A percentile compares a stretch with the other conserved stretches of the same genome.
phyloP scores from a whole-genome alignment of 2,888 invertebrate genomes.

The Diachrysia chrysitis region DNA sequence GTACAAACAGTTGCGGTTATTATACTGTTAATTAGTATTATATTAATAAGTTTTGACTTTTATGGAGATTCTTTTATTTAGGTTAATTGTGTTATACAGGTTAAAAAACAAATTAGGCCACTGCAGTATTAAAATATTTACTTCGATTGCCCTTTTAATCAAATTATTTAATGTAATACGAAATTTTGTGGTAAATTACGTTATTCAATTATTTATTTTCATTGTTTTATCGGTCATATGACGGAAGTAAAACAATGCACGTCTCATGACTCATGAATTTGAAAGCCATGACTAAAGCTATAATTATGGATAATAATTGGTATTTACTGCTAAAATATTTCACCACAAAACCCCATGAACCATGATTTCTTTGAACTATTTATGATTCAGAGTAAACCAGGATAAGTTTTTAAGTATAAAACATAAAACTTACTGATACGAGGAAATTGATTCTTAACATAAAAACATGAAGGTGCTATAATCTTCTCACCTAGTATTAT shows the following conservation, averaged over 20 bases:
- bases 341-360: conserved; percentile 8
- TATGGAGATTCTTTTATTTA: conserved; percentile 45
- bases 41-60: conserved; percentile 37
- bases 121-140: not conserved
- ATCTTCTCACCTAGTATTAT: not conserved
- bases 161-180: not conserved
- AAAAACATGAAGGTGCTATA: conserved; percentile 8
- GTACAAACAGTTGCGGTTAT: conserved; percentile 42
- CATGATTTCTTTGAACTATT: conserved; percentile 6
- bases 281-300: conserved; percentile 15
- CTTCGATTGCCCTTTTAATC: not conserved
- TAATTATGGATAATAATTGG: conserved; percentile 5
- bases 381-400: conserved; percentile 7
- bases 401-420: not conserved
- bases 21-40: conserved; percentile 44
- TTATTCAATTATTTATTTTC: not conserved
- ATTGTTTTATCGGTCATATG: conserved; percentile 18
- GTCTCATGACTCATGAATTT: conserved; percentile 24
- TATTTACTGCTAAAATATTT: not conserved
- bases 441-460: conserved; percentile 6
- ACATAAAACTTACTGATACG: conserved; percentile 6
- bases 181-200: conserved; percentile 11
- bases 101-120: not conserved
- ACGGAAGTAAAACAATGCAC: conserved; percentile 22
- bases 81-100: conserved; percentile 22